Base-by-base conservation (phyloP, 2,888 invertebrate species). In the Netelia fuscicornis region DNA sequence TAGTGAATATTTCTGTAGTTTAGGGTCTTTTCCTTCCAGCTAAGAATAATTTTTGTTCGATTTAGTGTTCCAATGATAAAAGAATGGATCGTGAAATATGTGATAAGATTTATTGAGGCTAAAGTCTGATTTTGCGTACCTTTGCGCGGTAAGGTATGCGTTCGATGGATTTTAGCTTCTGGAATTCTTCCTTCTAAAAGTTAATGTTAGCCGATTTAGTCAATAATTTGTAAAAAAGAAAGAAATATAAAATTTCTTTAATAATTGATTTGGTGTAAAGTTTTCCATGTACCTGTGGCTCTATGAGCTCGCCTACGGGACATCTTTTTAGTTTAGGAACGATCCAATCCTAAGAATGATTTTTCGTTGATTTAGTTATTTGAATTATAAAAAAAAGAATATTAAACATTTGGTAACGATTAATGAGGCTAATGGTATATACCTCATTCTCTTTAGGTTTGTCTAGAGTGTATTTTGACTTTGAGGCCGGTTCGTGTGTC, bases 91-190 rank as follows among this genome's bases (percentile, higher is more conserved):
- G 17, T 37, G 6, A 37, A 6, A 37, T 37, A 37, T 37, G 37
- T 6, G 37, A 37, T 37, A 65, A 54, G 80, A 79, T 81, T 48
- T 9, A 23, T 44, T 2, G 9, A 56, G 65, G 52, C 65, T 54
- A 11, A 30, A 68, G 23, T 54, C 11, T 60, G 71, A 76, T 71
- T 70, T 74, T 20, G 83, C 88, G 83, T 91, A 91, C 91, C 91
- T 91, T 88, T 65, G 86, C 58, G 56, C 67, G 78, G n/a, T 89
- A 88, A 72, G 87, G 87, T 87, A 91, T 91, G 86, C 85, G 84
- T 86, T 88, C 76, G 71, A 85, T 78, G 88, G 87, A 81, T 89
- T 90, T 90, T 67, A 89, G 80, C 89, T 91, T 88, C 77, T 87
- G 71, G 76, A 86, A 82, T 82, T 81, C 87, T 75, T 88, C 88